These are phyloP conservation scores for Epizoanthus ramosus DNA, from an alignment of 92 coral and sea anemone genomes.

Conservation along the genomic window DNA sequence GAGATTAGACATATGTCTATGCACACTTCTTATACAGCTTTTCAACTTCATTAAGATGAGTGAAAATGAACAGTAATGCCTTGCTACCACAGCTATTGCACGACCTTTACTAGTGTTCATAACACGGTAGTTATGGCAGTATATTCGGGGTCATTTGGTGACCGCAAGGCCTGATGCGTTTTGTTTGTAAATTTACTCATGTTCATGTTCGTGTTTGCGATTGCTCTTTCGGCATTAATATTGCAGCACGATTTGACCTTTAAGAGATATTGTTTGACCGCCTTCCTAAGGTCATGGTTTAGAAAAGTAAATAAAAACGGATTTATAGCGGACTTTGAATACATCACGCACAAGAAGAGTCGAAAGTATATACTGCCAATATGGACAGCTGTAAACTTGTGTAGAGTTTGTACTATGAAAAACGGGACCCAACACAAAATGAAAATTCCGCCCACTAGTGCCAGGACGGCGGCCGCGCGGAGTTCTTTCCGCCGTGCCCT, in stretches of 20 bases:
- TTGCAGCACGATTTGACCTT: not conserved
- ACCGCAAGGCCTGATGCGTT: too few species aligned
- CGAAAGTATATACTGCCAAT: conserved; percentile 70
- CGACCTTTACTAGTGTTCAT: too few species aligned
- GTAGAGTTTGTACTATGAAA: conserved; percentile 85
- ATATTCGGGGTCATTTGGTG: too few species aligned
- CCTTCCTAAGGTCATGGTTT: conserved; percentile 80
- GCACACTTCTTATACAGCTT: too few species aligned
- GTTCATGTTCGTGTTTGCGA: too few species aligned
- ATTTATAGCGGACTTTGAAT: conserved; percentile 91
- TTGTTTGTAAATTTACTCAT: too few species aligned
- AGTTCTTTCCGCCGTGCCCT: conserved; percentile 74
- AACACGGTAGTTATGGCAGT: too few species aligned
- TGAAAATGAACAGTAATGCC: too few species aligned
- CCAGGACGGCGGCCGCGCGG: conserved; percentile 90
- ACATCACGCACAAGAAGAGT: conserved; percentile 86
- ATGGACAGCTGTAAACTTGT: conserved; percentile 72
- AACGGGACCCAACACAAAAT: conserved; percentile 93
- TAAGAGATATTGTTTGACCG: conserved; percentile 44
- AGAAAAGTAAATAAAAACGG: conserved; percentile 77
- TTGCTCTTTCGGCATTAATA: not conserved
- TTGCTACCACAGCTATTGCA: too few species aligned
- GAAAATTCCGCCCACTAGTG: conserved; percentile 90
- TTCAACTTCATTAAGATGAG: too few species aligned
- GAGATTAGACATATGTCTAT: too few species aligned